Percentiles rank a stretch among this genome's conserved stretches.
phyloP scores from a whole-genome alignment of 1,140 invertebrate genomes.

The Caenorhabditis inopinata region DNA sequence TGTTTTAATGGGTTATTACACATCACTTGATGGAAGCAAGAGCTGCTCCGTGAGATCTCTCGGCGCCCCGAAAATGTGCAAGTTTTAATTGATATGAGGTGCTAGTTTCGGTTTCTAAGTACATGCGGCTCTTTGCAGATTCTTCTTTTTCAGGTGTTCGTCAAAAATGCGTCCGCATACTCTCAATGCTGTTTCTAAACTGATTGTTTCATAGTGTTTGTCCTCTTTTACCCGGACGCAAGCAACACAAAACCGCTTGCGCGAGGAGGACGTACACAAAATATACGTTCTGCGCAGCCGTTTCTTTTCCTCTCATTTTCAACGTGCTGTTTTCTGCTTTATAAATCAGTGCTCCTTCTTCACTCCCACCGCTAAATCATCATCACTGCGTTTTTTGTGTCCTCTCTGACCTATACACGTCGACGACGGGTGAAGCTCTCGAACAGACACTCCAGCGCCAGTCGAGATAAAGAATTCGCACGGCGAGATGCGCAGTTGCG shows the following conservation, averaged over 20 bases:
- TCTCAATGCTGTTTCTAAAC: constrained; percentile 2
- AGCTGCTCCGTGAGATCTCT: background rate
- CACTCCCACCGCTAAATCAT: background rate
- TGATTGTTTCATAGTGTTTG: constrained; percentile 27
- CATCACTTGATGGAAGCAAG: background rate
- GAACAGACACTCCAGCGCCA: constrained; percentile 25
- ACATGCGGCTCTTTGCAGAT: too few species aligned
- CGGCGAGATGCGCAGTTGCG: background rate
- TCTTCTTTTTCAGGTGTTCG: too few species aligned
- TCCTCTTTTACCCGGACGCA: constrained; percentile 11
- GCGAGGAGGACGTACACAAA: constrained; percentile 4
- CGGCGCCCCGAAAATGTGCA: background rate
- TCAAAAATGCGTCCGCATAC: constrained; percentile 17
- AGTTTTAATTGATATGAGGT: too few species aligned
- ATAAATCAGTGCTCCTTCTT: background rate
- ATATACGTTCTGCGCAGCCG: constrained; percentile 19
- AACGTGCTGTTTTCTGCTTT: background rate
- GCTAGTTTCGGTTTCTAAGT: too few species aligned
- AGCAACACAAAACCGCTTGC: constrained; percentile 15
- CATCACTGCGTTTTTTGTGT: background rate
- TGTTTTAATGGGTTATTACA: constrained; percentile 11
- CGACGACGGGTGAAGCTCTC: background rate
- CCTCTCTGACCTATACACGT: constrained; percentile 30
- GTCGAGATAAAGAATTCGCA: background rate
- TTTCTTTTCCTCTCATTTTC: background rate